Evolutionary conservation across 2,888 invertebrate genomes (phyloP).

Genomic region (Megalurothrips usitatus): DNA sequence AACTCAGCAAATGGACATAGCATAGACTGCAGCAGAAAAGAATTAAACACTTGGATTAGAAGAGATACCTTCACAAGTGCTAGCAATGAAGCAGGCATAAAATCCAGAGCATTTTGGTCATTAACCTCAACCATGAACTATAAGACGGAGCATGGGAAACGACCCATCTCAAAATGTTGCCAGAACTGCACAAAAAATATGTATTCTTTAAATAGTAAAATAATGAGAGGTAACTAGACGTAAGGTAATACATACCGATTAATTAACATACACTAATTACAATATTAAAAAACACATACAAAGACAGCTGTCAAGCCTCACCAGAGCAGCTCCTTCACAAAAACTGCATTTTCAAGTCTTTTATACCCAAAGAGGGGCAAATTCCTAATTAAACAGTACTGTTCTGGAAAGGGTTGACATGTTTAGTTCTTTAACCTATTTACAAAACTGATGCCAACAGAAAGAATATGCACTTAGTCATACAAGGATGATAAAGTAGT

Average conservation of each 20-base stretch:
- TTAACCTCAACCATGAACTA: not conserved
- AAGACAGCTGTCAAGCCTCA: not conserved
- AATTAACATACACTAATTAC: not conserved
- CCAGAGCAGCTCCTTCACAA: not conserved
- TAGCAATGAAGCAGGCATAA: not conserved
- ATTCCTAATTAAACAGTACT: not conserved
- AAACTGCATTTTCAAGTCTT: not conserved
- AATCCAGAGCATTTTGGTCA: not conserved
- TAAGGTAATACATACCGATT: not conserved
- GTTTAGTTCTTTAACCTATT: not conserved
- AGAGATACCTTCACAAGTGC: not conserved
- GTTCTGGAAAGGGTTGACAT: not conserved
- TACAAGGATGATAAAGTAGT: not conserved
- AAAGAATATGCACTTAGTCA: not conserved
- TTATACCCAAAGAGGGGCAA: not conserved
- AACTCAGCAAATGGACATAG: not conserved
- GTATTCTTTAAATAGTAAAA: constrained; percentile 1
- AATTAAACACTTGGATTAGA: not conserved
- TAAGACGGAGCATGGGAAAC: not conserved
- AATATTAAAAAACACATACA: not conserved
- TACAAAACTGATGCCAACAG: not conserved
- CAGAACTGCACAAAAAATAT: not conserved
- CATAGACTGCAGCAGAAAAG: not conserved
- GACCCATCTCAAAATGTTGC: not conserved
- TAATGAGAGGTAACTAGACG: not conserved